A percentile compares a stretch with the other conserved stretches of the same genome.
Evolutionary conservation across 1,140 invertebrate species (phyloP).

Genomic region (Ditylenchus dipsaci): DNA sequence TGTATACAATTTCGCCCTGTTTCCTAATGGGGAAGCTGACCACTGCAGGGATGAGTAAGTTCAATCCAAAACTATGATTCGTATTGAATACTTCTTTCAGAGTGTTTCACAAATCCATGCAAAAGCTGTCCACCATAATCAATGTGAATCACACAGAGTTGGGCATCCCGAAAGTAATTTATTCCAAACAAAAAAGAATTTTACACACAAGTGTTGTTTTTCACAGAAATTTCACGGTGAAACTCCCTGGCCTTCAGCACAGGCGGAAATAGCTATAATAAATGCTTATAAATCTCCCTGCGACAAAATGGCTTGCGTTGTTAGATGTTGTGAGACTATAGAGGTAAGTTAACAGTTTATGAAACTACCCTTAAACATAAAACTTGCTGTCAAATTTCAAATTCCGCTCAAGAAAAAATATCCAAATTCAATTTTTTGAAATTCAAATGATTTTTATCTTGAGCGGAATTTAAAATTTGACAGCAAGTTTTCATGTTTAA

Average conservation of each 20-base stretch:
- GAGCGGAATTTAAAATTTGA: too few species aligned
- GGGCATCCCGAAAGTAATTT: slow-evolving; percentile 43
- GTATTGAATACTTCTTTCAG: slow-evolving; percentile 47
- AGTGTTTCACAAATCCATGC: slow-evolving; percentile 46
- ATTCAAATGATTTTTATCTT: too few species aligned
- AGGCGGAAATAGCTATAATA: slow-evolving; percentile 82
- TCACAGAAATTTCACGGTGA: slow-evolving; percentile 73
- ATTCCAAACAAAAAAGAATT: not conserved
- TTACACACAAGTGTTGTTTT: slow-evolving; percentile 1
- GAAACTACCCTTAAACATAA: too few species aligned
- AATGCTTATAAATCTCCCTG: slow-evolving; percentile 86
- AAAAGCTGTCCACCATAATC: slow-evolving; percentile 26
- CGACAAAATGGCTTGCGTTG: slow-evolving; percentile 84
- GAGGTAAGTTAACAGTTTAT: slow-evolving; percentile 63
- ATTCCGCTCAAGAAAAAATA: too few species aligned
- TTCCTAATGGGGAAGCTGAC: slow-evolving; percentile 93
- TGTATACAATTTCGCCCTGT: slow-evolving; percentile 85
- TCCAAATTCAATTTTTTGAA: too few species aligned
- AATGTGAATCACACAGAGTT: slow-evolving; percentile 45
- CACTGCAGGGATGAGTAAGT: slow-evolving; percentile 77
- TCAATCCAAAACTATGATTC: too few species aligned
- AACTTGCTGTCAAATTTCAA: too few species aligned
- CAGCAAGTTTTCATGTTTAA: too few species aligned
- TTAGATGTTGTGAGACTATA: slow-evolving; percentile 78
- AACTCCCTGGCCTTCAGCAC: slow-evolving; percentile 93